Evolutionary conservation across 23 tunicate species (phyloP).

Genomic region (Ciona savignyi): DNA sequence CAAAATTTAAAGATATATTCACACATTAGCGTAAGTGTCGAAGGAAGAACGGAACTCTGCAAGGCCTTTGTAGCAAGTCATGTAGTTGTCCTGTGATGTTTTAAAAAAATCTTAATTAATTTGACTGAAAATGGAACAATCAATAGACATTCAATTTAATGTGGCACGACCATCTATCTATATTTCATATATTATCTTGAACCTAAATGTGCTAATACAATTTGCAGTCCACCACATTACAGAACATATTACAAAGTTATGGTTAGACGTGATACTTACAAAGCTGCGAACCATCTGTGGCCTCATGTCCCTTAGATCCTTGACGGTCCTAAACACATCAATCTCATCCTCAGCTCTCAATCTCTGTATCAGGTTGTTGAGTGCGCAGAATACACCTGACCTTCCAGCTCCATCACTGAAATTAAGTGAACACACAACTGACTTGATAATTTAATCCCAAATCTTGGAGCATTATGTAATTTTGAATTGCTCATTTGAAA

Average conservation of each 20-base stretch:
- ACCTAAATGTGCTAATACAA: too few species aligned
- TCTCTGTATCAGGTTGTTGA: background rate
- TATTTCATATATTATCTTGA: too few species aligned
- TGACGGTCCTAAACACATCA: constrained; percentile 5
- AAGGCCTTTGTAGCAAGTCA: background rate
- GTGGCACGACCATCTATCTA: too few species aligned
- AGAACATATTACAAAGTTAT: background rate
- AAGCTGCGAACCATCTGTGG: background rate
- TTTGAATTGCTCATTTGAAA: too few species aligned
- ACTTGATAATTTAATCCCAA: too few species aligned
- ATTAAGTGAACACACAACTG: too few species aligned
- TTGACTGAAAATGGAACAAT: too few species aligned
- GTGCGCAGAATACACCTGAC: constrained; percentile 3
- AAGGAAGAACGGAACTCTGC: background rate
- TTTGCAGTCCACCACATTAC: background rate
- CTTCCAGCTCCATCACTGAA: constrained; percentile 8
- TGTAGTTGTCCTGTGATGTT: background rate
- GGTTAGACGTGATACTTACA: background rate
- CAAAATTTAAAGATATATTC: too few species aligned
- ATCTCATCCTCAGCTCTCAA: background rate
- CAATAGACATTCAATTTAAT: too few species aligned
- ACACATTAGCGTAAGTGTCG: background rate
- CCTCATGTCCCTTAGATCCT: constrained; percentile 2
- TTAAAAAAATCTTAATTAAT: too few species aligned
- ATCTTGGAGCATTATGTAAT: too few species aligned